Evolutionary conservation across 2,113 vertebrate genomes (phyloP), one percentile per base, ranked within the genome.

Genomic region (Clarias gariepinus): DNA sequence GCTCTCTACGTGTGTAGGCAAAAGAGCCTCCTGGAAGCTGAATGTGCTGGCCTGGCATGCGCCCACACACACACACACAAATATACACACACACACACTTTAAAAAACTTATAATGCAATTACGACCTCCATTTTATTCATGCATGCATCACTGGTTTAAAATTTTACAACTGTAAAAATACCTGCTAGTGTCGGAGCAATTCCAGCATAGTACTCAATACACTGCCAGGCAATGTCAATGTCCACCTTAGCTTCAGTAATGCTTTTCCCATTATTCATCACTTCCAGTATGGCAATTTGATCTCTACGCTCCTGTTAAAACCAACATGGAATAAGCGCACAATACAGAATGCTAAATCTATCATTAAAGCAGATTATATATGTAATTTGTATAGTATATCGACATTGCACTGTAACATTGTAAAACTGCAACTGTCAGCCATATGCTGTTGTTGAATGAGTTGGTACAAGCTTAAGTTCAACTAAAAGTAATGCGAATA

Each of bases 251-350:
- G 98, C 97, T 92, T 99, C 98, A 1, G 95, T 96, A 91, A 99
- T 94, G 30, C 97, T 95, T 87, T 99, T 99, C 30, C 98, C 98
- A 0, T 99, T 99, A 92, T 98, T 98, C 92, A 98, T 96, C 68
- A 96, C 96, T 93, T 99, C 98, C 88, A 97, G 41, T 28, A 92
- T 95, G 47, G 98, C 98, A 19, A 99, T 97, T 47, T 96, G 95
- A 4, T 97, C 96, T 91, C 92, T 94, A 82, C 93, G 95, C 84
- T 99, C 98, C 98, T 99, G 86, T 81, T 33, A 9, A 87, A 12
- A 10, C 68, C 16, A 57, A 28, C 18, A 81, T 47, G 21, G 69
- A n/a, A 23, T 33, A 57, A 15, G 15, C 23, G 30, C 52, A 63
- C 23, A 83, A 5, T 0, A 1, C 18, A 71, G 19, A 18, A 33